phyloP scores from a whole-genome alignment of 37 sponge, comb jelly and placozoan genomes.

The Mnemiopsis leidyi region DNA sequence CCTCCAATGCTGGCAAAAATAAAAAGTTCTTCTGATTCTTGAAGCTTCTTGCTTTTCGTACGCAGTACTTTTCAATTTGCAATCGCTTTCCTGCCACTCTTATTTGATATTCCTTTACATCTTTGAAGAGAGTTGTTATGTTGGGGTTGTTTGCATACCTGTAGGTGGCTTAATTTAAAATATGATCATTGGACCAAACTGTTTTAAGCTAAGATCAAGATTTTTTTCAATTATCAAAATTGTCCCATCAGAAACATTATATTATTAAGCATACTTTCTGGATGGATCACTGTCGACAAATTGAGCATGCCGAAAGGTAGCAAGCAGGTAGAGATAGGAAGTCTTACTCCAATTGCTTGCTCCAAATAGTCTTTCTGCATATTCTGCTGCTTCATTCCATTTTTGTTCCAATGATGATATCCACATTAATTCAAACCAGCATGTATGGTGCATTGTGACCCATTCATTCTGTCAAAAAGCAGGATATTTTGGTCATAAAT shows the following conservation, averaged over 20 bases:
- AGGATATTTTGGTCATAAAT: not conserved
- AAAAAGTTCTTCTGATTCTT: not conserved
- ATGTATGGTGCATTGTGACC: conserved; percentile 22
- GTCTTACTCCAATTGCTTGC: conserved; percentile 15
- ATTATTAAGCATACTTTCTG: not conserved
- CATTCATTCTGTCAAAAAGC: not conserved
- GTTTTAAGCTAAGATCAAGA: no score
- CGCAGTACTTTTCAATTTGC: not conserved
- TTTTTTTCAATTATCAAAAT: no score
- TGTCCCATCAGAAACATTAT: no score
- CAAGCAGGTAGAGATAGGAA: conserved; percentile 40
- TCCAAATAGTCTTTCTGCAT: conserved; percentile 22
- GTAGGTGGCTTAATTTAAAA: no score
- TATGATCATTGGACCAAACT: not conserved
- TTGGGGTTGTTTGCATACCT: conserved; percentile 20
- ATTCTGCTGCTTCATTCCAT: conserved; percentile 1
- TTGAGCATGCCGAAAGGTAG: not conserved
- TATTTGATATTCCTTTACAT: conserved; percentile 34
- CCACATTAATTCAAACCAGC: conserved; percentile 29
- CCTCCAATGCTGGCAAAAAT: not conserved
- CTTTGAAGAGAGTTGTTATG: conserved; percentile 8
- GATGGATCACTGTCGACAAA: conserved; percentile 24
- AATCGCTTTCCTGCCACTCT: conserved; percentile 12
- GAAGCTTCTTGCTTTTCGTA: conserved; percentile 10
- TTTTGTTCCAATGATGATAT: conserved; percentile 16